Conservation (phyloP, 1,140 invertebrate genomes). For the Nylanderia fulva region DNA sequence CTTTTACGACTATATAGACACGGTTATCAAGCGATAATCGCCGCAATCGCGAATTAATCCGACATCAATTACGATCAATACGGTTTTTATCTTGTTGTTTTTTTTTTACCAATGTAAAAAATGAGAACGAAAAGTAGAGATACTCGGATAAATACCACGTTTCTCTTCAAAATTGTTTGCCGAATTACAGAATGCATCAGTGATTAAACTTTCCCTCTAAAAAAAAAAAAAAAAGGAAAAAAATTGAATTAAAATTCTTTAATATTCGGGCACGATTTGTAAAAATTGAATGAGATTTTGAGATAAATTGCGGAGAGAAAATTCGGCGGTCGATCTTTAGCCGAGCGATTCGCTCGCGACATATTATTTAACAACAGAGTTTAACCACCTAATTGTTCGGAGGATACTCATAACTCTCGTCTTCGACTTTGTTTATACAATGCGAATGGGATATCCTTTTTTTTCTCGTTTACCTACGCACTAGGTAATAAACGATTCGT, state of each 20-base stretch:
- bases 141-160: not conserved
- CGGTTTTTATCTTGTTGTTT: too few relatives aligned
- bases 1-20: not conserved
- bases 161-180: too few relatives aligned
- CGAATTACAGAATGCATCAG: too few relatives aligned
- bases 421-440: conserved; percentile 78
- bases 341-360: conserved; percentile 78
- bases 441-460: conserved; percentile 80
- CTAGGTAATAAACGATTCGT: conserved; percentile 77
- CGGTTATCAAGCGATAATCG: not conserved
- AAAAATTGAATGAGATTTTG: not conserved
- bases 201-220: too few relatives aligned
- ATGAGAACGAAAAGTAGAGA: not conserved
- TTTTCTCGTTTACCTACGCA: conserved; percentile 73
- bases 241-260: too few relatives aligned
- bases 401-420: conserved; percentile 74
- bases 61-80: not conserved
- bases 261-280: not conserved
- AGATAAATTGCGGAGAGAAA: not conserved
- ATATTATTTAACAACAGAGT: conserved; percentile 84
- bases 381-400: conserved; percentile 82
- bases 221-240: too few relatives aligned
- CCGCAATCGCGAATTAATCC: not conserved
- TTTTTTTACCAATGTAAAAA: not conserved
- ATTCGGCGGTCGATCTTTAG: conserved; percentile 74